Conservation (phyloP, 53 echinoderm and acorn worm species). For the Echinometra lucunter region DNA sequence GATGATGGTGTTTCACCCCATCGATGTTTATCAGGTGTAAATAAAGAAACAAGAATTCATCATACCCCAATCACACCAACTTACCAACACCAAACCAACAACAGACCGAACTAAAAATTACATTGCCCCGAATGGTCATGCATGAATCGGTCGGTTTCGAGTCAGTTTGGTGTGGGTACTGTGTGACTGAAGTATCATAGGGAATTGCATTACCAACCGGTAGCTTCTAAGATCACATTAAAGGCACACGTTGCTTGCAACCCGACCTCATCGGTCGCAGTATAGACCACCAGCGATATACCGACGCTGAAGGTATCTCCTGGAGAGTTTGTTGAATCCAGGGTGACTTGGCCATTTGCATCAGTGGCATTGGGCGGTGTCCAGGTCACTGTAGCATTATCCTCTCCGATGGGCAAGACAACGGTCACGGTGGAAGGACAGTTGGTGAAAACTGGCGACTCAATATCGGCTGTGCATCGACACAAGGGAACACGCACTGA, state of each 20-base stretch:
- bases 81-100: too few species aligned
- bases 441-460: background rate
- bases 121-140: too few species aligned
- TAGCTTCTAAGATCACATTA: slow-evolving; percentile 23
- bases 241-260: slow-evolving; percentile 24
- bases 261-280: slow-evolving; percentile 33
- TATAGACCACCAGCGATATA: slow-evolving; percentile 29
- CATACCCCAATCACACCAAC: too few species aligned
- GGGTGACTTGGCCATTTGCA: background rate
- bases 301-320: background rate
- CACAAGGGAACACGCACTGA: background rate
- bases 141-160: too few species aligned
- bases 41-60: too few species aligned
- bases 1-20: too few species aligned
- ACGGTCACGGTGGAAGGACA: slow-evolving; percentile 6
- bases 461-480: background rate
- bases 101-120: too few species aligned
- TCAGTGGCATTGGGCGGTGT: slow-evolving; percentile 1
- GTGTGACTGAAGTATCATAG: too few species aligned
- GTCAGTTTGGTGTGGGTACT: too few species aligned
- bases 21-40: too few species aligned
- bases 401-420: background rate
- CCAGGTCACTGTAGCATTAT: background rate
- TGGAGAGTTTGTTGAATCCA: background rate
- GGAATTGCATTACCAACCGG: background rate